Conservation (phyloP, 2,888 invertebrate species). For the Drosophila colorata region DNA sequence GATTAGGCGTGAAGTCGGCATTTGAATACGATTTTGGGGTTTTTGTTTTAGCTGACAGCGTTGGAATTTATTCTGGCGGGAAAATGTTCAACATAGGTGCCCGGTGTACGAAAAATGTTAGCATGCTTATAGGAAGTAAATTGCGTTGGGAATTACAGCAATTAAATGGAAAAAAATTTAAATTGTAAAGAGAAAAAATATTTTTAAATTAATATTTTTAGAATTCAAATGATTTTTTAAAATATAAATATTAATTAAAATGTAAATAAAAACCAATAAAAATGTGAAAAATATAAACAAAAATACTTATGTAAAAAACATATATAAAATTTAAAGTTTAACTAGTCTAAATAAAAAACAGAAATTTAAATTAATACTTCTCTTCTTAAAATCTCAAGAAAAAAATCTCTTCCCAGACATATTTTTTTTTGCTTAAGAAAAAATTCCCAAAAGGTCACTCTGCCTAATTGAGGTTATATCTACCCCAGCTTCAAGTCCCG, state of each 20-base stretch:
- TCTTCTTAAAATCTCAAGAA: background rate
- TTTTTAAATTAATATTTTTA: too few species aligned
- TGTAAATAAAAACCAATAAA: too few species aligned
- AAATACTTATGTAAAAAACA: too few species aligned
- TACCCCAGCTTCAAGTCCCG: conserved; percentile 21
- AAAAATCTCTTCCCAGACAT: background rate
- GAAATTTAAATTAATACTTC: background rate
- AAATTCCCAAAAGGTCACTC: conserved; percentile 51
- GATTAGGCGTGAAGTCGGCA: conserved; percentile 79
- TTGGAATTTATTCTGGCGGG: conserved; percentile 58
- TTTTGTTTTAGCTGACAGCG: conserved; percentile 32
- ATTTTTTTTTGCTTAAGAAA: background rate
- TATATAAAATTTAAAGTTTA: too few species aligned
- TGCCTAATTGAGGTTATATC: conserved; percentile 66
- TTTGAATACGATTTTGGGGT: conserved; percentile 63
- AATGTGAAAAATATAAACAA: too few species aligned
- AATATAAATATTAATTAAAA: too few species aligned
- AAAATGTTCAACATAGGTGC: conserved; percentile 33
- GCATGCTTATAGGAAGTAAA: background rate
- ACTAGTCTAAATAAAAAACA: background rate
- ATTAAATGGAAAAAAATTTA: background rate
- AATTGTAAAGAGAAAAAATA: background rate
- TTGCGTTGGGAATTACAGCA: background rate
- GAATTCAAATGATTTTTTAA: too few species aligned
- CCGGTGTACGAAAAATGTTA: conserved; percentile 26